Evolutionary conservation across 1,140 invertebrate genomes (phyloP).

Genomic region (Chlorops oryzae): DNA sequence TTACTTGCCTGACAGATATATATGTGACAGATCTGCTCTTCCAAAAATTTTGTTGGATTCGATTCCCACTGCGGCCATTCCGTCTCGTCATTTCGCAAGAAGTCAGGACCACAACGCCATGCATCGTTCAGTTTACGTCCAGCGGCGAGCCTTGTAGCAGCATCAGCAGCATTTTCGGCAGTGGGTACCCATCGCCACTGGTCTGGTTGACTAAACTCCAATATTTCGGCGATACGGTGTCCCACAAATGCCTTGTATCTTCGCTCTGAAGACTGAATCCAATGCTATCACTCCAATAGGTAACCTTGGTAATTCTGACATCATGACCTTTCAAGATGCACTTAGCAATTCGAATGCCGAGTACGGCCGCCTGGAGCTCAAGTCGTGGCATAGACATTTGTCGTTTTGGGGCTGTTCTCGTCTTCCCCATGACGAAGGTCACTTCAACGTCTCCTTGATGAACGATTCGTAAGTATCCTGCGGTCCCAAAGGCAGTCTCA

Average conservation of each 20-base stretch:
- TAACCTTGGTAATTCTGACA: conserved; percentile 4
- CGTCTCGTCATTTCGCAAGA: conserved; percentile 9
- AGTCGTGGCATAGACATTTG: conserved; percentile 24
- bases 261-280: conserved; percentile 25
- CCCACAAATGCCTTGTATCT: conserved; percentile 43
- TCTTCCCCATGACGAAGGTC: conserved; percentile 21
- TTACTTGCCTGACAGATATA: background rate
- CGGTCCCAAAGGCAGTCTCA: conserved; percentile 26
- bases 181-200: conserved; percentile 29
- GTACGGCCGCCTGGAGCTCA: conserved; percentile 28
- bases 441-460: conserved; percentile 2
- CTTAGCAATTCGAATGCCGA: conserved; percentile 18
- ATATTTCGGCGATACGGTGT: conserved; percentile 44
- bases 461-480: conserved; percentile 18
- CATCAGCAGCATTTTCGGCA: conserved; percentile 28
- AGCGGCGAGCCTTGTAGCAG: conserved; percentile 11
- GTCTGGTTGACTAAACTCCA: conserved; percentile 12
- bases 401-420: conserved; percentile 24
- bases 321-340: background rate
- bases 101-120: conserved; percentile 21
- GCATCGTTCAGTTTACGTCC: background rate
- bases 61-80: conserved; percentile 7
- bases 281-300: conserved; percentile 39
- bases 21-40: background rate
- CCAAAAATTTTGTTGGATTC: background rate